phyloP scores from a whole-genome alignment of 2,888 invertebrate genomes.

The Ectemnius continuus region DNA sequence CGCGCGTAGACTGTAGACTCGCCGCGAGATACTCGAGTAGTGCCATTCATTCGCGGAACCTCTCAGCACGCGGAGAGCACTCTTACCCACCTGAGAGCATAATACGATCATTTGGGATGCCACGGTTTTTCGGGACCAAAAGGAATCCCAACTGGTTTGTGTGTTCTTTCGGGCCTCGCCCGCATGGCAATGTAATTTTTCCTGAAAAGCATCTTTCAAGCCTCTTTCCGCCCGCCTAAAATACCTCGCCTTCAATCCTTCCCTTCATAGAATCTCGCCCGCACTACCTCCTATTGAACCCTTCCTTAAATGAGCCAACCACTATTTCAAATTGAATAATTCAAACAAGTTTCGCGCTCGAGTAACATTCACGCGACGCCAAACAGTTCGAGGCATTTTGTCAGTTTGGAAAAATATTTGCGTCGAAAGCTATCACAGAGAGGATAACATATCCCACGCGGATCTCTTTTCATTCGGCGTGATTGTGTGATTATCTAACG shows the following conservation, averaged over 20 bases:
- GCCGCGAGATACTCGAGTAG: conserved; percentile 28
- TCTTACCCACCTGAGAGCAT: conserved; percentile 22
- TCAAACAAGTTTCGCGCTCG: no score
- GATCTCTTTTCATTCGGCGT: background rate
- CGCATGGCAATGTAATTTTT: conserved; percentile 10
- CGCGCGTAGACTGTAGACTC: conserved; percentile 24
- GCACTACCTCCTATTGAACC: no score
- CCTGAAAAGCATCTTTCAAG: conserved; percentile 2
- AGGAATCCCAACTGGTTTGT: conserved; percentile 28
- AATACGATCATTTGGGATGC: conserved; percentile 43
- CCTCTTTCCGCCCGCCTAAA: background rate
- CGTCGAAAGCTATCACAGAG: no score
- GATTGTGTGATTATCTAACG: conserved; percentile 5
- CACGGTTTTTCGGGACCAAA: conserved; percentile 28
- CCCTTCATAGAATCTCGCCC: no score
- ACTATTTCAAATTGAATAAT: no score
- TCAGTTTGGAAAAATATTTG: no score
- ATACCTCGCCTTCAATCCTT: no score
- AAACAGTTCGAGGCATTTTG: no score
- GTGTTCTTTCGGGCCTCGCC: background rate
- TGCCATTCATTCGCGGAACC: conserved; percentile 45
- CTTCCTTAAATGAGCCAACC: no score
- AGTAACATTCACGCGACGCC: no score
- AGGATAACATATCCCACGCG: no score
- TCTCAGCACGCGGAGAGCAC: conserved; percentile 33